Percentiles rank a stretch among this genome's conserved stretches.
These are phyloP conservation scores for Beroe forskalii DNA, from an alignment of 37 sponge, comb jelly and placozoan genomes.

Conservation along the genomic window DNA sequence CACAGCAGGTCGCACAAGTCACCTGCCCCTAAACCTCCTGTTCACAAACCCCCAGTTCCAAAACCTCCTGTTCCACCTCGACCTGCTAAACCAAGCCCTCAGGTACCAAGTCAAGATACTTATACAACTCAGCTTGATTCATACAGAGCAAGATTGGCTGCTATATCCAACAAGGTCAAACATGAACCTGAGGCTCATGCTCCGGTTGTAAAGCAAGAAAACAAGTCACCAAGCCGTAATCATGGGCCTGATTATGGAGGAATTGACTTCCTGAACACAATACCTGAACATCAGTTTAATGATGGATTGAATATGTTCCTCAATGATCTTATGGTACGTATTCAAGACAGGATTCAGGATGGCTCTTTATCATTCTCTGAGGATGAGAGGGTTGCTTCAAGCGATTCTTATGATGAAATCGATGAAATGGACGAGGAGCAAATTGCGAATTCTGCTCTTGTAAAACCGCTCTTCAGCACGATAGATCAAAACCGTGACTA, in stretches of 20 bases:
- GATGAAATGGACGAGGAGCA: conserved; percentile 56
- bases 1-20: background rate
- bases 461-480: conserved; percentile 19
- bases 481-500: conserved; percentile 56
- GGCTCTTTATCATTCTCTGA: background rate
- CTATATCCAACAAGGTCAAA: background rate
- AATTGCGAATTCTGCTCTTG: conserved; percentile 19
- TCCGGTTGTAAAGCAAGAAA: conserved; percentile 11
- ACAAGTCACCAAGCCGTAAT: background rate
- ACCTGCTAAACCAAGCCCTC: background rate
- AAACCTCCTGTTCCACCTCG: conserved; percentile 45
- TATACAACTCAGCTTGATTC: conserved; percentile 4
- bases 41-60: background rate
- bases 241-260: background rate
- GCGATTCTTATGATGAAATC: conserved; percentile 18
- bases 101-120: background rate
- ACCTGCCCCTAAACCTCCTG: conserved; percentile 30
- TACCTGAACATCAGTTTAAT: conserved; percentile 11
- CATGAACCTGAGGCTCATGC: background rate
- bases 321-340: conserved; percentile 4
- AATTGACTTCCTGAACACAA: conserved; percentile 14
- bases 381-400: background rate
- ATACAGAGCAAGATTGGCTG: background rate
- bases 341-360: conserved; percentile 46
- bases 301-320: conserved; percentile 1